Percentiles rank a stretch among this genome's conserved stretches.
phyloP scores from a whole-genome alignment of 2,797 vertebrate genomes.

The Fistularia tabacaria region DNA sequence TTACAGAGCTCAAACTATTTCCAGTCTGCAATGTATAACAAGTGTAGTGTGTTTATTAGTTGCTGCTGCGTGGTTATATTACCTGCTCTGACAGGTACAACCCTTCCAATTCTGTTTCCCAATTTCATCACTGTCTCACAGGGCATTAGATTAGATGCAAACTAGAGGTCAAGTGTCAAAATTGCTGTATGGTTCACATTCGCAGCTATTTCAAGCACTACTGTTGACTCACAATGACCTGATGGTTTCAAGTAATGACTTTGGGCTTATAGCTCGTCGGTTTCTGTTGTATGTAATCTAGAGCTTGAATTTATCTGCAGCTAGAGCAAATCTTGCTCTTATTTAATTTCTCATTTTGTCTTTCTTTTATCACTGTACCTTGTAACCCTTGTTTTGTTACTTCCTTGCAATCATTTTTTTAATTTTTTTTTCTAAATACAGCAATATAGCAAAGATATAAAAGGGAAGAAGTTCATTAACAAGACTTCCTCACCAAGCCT shows the following conservation, averaged over 20 bases:
- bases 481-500: slow-evolving; percentile 40
- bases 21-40: neutral
- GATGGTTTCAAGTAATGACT: slow-evolving; percentile 33
- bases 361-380: too few relatives aligned
- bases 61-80: neutral
- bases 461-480: slow-evolving; percentile 41
- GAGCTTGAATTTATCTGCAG: slow-evolving; percentile 31
- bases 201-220: slow-evolving; percentile 19
- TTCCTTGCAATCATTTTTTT: too few relatives aligned
- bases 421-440: slow-evolving; percentile 17
- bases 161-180: slow-evolving; percentile 9
- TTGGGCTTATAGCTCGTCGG: slow-evolving; percentile 13
- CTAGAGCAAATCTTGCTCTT: neutral
- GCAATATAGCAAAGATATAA: slow-evolving; percentile 26
- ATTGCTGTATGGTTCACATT: slow-evolving; percentile 9
- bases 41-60: slow-evolving; percentile 8
- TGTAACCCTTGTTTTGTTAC: too few relatives aligned
- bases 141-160: slow-evolving; percentile 29
- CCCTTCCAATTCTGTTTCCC: slow-evolving; percentile 16
- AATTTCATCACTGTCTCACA: slow-evolving; percentile 25
- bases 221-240: slow-evolving; percentile 26
- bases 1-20: too few relatives aligned
- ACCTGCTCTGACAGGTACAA: slow-evolving; percentile 23
- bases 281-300: slow-evolving; percentile 30
- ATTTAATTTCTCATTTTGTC: too few relatives aligned